Evolutionary conservation across 2,888 invertebrate species (phyloP), one percentile per base, ranked within the genome.

Genomic region (Ectropis crepuscularia): DNA sequence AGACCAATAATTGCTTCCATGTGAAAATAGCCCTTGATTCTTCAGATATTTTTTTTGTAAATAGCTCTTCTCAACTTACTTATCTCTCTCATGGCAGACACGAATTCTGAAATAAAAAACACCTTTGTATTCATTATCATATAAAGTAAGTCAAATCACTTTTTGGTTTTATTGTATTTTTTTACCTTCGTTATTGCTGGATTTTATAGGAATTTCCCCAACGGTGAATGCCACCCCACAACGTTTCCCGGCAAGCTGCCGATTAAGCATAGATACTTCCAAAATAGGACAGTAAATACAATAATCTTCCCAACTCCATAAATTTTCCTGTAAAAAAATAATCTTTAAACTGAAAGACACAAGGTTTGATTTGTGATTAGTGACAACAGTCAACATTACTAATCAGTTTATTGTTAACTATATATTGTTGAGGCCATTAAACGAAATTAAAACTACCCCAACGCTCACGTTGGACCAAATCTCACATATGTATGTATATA

Each of bases 261-360:
- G 93, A 77, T 95, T 95, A 58, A 97, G 93, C 94, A 95, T 95
- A 0, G 94, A 95, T 0, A 95, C 94, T 77, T 96, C 95, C 61
- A 95, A 93, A 42, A 96, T 83, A 7, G 95, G 91, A 6, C 94
- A 95, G 69, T 94, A 94, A 38, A 96, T 81, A 53, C 95, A 92
- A 72, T 95, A 95, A 66, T 95, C 94, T 73, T 96, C 95, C 28
- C 88, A 87, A 0, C 86, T 81, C 89, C 96, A 96, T 49, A 94
- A 83, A 53, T 85, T 90, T 66, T 89, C 93, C 96, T 96, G 68
- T 6, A 74, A 67, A 48, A 6, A n/a, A 28, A 28, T 28, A 28
- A 28, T 4, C 16, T 28, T 28, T 28, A 4, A 2, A 28, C 16
- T 28, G 16, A 28, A 28, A 28, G 16, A 28, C 16, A 28, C 16